Evolutionary conservation across 1,140 invertebrate genomes (phyloP), one percentile per base, ranked within the genome.

Genomic region (Heliconius hewitsoni): DNA sequence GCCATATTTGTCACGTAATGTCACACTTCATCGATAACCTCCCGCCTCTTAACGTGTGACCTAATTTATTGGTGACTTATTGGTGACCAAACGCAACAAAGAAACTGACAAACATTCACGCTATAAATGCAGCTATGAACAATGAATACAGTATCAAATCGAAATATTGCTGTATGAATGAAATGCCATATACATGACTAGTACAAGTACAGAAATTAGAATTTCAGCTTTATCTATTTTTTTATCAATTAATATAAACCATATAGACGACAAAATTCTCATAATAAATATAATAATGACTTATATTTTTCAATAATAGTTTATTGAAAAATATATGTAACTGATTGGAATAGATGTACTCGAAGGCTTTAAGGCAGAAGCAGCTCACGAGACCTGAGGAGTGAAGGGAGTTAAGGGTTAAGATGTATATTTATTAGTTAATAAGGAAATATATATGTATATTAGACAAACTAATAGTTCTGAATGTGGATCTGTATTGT

Each of bases 391-490:
- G 23, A 66, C 46, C 74, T 50, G 66, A 60, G 55, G 55, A 60
- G 73, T 72, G 78, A 72, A 16, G 74, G 74, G 27, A 50, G 39
- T 71, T 72, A 60, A 19, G 50, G 4, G 50, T 70, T 71, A 60
- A 42, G 74, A 50, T 18, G 39, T 72, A 27, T 76, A 76, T 80
- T 42, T 76, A 39, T 55, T 73, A 34, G 18, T 77, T 77, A 5
- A 55, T 50, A 52, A 42, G 19, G 4, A 71, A 79, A 37, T 55
- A 74, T 50, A 39, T 75, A 76, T 79, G 66, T 74, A 78, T 76
- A 76, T 80, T 80, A 19, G 70, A 30, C 57, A 50, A 52, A 76
- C 60, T 66, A n/a, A 9, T 46, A 79, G 37, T 79, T 78, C 72
- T 71, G 42, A 39, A 71, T 75, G 23, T 75, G 34, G 55, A 80